These are phyloP conservation scores for Drosophila nr. perissopoda DNA, from an alignment of 2,888 invertebrate genomes.

Conservation along the genomic window DNA sequence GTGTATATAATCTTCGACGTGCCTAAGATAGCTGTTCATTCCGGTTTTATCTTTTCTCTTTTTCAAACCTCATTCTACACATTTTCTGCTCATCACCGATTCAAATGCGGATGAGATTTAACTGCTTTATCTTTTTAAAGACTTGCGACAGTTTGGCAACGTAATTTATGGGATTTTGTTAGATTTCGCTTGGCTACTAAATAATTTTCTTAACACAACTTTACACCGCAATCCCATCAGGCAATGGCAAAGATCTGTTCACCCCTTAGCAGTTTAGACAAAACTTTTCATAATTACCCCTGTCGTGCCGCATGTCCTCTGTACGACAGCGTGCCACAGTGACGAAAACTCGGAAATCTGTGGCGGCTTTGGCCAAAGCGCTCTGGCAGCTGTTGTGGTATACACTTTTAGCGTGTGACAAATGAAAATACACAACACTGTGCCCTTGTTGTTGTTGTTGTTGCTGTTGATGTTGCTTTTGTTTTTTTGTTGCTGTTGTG, in stretches of 20 bases:
- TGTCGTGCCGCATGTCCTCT: constrained; percentile 7
- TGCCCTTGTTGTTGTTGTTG: constrained; percentile 23
- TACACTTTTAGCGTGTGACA: constrained; percentile 57
- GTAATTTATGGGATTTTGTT: constrained; percentile 1
- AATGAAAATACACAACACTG: constrained; percentile 28
- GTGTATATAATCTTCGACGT: background rate
- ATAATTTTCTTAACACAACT: constrained; percentile 23
- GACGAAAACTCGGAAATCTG: constrained; percentile 14
- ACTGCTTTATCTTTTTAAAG: background rate
- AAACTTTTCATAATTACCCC: constrained; percentile 51
- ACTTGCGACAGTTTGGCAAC: background rate
- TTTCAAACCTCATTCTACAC: background rate
- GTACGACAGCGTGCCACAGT: background rate
- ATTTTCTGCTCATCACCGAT: background rate
- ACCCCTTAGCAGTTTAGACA: constrained; percentile 21
- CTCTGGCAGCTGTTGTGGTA: constrained; percentile 36
- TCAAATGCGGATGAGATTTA: background rate
- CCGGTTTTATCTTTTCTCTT: background rate
- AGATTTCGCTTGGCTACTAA: constrained; percentile 6
- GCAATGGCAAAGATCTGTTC: constrained; percentile 12
- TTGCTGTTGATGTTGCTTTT: constrained; percentile 25
- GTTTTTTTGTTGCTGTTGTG: constrained; percentile 2
- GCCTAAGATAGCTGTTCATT: background rate
- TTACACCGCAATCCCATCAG: constrained; percentile 30
- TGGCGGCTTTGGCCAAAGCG: constrained; percentile 20